Evolutionary conservation across 2,797 vertebrate species (phyloP), one percentile per base, ranked within the genome.

Genomic region (Luscinia megarhynchos): DNA sequence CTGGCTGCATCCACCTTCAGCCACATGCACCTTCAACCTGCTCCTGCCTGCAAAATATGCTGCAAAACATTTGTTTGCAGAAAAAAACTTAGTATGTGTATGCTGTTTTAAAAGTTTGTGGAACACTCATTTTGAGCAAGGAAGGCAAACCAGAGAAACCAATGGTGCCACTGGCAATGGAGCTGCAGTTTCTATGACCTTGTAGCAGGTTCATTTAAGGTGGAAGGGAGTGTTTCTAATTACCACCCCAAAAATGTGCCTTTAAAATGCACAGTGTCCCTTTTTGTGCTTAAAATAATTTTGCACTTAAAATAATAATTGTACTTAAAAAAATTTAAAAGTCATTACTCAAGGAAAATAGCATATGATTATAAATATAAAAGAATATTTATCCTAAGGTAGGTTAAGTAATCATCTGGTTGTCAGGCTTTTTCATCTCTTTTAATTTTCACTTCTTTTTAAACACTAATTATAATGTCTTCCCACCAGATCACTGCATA

Each of bases 21-120:
- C 27, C 62, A 29, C 5, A 0, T 3, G 14, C 13, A 70, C 17
- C 40, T 86, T 74, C 68, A 77, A 38, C 10, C 36, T 17, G 9
- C 3, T 38, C 20, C 80, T 61, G 45, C 20, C 45, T 50, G 13
- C 23, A 24, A 80, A 85, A 79, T 12, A 22, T 0, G 6, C 32
- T 70, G 51, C 18, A 40, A 79, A 82, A 68, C 6, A 9, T 50
- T 46, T 67, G 9, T 13, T 41, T 26, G 6, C 7, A 34, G 21
- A 27, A 32, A 50, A 54, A 38, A 34, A 36, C 11, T 70, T 59
- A 62, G 6, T 6, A 7, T 6, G 5, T 55, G 10, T 21, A 67
- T 0, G 2, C 4, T 6, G 1, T 50, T 57, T 51, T 30, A 12
- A 40, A 84, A 50, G 54, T 3, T 51, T 76, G 62, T 73, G 22